Evolutionary conservation across 2,888 invertebrate genomes (phyloP), one percentile per base, ranked within the genome.

Genomic region (Ellobium chinense): DNA sequence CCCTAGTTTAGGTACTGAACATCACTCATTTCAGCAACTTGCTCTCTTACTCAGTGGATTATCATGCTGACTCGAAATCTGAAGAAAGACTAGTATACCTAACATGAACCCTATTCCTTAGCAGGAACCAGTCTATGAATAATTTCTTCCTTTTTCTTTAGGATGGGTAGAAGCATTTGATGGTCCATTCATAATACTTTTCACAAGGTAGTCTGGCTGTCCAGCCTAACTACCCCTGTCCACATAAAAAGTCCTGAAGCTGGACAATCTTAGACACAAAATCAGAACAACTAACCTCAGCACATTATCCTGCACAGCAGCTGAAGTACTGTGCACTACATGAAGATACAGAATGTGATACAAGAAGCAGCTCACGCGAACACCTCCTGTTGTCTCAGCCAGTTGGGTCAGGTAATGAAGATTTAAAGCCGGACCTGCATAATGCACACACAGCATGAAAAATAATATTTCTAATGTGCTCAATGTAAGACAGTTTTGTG

Each of bases 301-400:
- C 12, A 72, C 65, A 62, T 72, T 3, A 12, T 18, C 37, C 4
- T 39, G 56, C 5, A 79, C 79, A 21, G 34, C 60, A 1, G 65
- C 72, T 37, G 36, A 58, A n/a, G 39, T 56, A n/a, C 56, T 60
- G 29, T 72, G 63, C 2, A 27, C 56, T 24, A 78, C 78, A 63
- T 70, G 76, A 39, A 65, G 68, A 54, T 75, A 83, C 12, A 83
- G 68, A 31, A 76, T 56, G 14, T 79, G 63, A 60, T 78, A 83
- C 21, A 83, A 46, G 0, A 68, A 62, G 18, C 63, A 65, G n/a
- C 79, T 75, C 24, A 68, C 77, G 24, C 69, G n/a, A 27, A 78
- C 79, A 5, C 81, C 76, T 31, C 83, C 83, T 14, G 83, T 83
- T 21, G 81, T 83, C 66, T 76, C 72, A 4, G 78, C 78, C 14